Base-by-base conservation (phyloP, 1,140 invertebrate genomes). In the Hydropsyche tenuis region DNA sequence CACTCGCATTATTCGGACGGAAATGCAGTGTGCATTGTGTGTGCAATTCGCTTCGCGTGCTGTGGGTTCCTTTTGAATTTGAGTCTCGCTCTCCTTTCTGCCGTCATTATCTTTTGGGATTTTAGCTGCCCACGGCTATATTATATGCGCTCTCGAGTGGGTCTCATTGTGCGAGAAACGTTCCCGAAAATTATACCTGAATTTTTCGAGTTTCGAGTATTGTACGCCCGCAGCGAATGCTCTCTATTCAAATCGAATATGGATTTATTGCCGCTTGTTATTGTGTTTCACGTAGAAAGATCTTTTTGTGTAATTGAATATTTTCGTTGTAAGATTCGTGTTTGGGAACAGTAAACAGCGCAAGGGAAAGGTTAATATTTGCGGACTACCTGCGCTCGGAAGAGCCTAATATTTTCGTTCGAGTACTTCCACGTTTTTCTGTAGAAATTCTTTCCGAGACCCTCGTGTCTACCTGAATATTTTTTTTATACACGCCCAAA, bases 31-130 rank as follows among this genome's bases (percentile, higher is more conserved):
- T 43, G 30, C 63, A 65, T 65, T 65, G 63, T 65, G 63, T 65
- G 63, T 65, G 63, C 63, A 65, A 65, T 65, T 65, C 63, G 63
- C 42, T 43, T 65, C 63, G 63, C 63, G 30, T 65, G 63, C 63
- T 25, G 23, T 25, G 51, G 51, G 20, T 25, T 23, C 22, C 56
- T 60, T 53, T 60, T 60, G 56, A 60, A 60, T 60, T 60, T 25
- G 5, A 20, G 9, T 3, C 56, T 53, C 30, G 9, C 30, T 9
- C 6, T 60, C 56, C 9, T 20, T 48, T 60, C 22, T 60, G 23
- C 51, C 51, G 18, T 60, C 56, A 60, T 60, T 60, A 60, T 60
- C 56, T 60, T 60, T 60, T 23, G 56, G 23, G 56, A 25, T 60
- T 60, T 60, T 12, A 27, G n/a, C 23, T 25, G 18, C 56, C 22